A percentile compares a stretch with the other conserved stretches of the same genome.
These are phyloP conservation scores for Acridotheres tristis DNA, from an alignment of 2,797 vertebrate genomes.

Conservation along the genomic window DNA sequence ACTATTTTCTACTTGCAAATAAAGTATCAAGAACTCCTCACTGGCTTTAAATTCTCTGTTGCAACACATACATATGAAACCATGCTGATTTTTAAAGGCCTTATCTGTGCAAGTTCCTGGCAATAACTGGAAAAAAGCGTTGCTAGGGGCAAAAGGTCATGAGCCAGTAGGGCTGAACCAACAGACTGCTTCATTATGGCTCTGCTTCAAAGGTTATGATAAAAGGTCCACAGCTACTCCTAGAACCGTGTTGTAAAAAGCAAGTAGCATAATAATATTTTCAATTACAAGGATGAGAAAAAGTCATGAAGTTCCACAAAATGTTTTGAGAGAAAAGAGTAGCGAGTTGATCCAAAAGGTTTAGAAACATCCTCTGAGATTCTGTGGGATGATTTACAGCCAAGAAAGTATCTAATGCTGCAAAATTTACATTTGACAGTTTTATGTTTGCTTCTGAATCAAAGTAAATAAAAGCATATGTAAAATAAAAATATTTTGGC, in stretches of 20 bases:
- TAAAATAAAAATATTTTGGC: background rate
- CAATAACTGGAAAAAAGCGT: background rate
- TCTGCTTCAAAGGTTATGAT: background rate
- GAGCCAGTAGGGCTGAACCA: background rate
- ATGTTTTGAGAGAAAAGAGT: background rate
- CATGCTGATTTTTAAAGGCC: background rate
- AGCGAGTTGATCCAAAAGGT: background rate
- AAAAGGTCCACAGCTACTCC: background rate
- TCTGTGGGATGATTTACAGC: background rate
- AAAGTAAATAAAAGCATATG: background rate
- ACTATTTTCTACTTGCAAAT: background rate
- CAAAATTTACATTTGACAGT: background rate
- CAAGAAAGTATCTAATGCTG: background rate
- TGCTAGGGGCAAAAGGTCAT: background rate
- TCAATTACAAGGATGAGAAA: background rate
- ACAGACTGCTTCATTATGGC: background rate
- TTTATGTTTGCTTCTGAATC: background rate
- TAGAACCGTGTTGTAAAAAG: background rate
- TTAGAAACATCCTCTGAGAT: background rate
- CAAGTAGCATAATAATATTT: background rate
- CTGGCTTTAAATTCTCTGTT: background rate
- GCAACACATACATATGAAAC: too few relatives aligned
- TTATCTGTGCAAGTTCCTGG: background rate
- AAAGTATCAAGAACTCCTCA: background rate
- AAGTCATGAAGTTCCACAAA: background rate